These are phyloP conservation scores for Scylla paramamosain DNA, from an alignment of 1,140 invertebrate genomes.

Conservation along the genomic window DNA sequence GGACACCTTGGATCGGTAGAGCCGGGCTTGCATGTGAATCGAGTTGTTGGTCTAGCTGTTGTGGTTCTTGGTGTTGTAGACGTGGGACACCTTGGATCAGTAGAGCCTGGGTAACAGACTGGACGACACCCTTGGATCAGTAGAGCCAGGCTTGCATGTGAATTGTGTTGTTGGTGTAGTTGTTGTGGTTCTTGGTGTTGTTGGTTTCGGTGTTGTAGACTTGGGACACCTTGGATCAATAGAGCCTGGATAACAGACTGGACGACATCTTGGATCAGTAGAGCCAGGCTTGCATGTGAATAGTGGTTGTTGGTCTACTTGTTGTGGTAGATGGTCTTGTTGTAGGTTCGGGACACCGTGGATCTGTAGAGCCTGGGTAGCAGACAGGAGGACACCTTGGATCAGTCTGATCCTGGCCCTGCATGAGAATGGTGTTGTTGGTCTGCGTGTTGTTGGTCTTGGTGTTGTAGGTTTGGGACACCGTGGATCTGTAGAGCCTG, in stretches of 20 bases:
- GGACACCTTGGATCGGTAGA: conserved; percentile 26
- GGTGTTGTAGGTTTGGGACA: conserved; percentile 78
- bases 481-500: conserved; percentile 47
- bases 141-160: conserved; percentile 54
- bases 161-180: neutral
- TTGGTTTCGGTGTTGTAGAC: neutral
- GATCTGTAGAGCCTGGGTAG: conserved; percentile 79
- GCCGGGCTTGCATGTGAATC: conserved; percentile 61
- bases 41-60: conserved; percentile 25
- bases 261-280: conserved; percentile 61
- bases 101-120: conserved; percentile 60
- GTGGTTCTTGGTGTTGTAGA: conserved; percentile 40
- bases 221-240: conserved; percentile 79
- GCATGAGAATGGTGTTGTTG: too few relatives aligned
- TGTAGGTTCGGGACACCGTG: conserved; percentile 79
- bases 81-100: conserved; percentile 49
- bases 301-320: conserved; percentile 23
- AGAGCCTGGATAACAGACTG: conserved; percentile 79
- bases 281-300: conserved; percentile 68
- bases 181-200: conserved; percentile 45
- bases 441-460: conserved; percentile 69
- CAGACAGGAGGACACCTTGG: too few relatives aligned
- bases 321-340: conserved; percentile 48
- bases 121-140: neutral
- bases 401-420: too few relatives aligned